Conservation (phyloP, 2,113 vertebrate genomes). For the Catharus fuscescens region DNA sequence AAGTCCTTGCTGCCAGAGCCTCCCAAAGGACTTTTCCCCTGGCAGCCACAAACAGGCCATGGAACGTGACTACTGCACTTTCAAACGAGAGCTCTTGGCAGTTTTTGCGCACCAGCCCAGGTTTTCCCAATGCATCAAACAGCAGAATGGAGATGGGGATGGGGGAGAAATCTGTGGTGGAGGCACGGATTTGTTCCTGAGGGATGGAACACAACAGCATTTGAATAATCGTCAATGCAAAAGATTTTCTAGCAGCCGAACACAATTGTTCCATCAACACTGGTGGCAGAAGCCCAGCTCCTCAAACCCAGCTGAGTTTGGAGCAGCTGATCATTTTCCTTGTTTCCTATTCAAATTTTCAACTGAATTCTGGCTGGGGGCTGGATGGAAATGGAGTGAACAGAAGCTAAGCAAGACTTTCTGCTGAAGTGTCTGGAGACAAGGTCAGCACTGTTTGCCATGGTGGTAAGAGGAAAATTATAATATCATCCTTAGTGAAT, state of each 20-base stretch:
- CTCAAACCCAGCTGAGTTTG: neutral
- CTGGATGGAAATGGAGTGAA: neutral
- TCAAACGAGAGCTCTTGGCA: neutral
- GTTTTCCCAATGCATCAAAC: neutral
- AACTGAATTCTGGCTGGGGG: neutral
- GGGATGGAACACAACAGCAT: neutral
- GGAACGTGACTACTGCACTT: neutral
- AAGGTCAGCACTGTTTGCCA: neutral
- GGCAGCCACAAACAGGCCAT: neutral
- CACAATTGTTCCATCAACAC: neutral
- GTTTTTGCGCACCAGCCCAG: neutral
- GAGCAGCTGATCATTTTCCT: neutral
- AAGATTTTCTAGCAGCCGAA: neutral
- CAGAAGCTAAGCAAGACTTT: neutral
- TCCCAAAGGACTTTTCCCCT: neutral
- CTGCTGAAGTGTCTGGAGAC: neutral
- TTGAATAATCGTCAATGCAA: neutral
- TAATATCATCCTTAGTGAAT: fast-evolving
- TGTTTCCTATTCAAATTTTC: neutral
- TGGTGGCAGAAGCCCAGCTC: neutral
- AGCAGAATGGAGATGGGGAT: neutral
- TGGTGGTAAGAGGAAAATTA: neutral
- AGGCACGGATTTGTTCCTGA: neutral
- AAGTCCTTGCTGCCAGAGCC: neutral
- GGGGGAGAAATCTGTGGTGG: neutral